Evolutionary conservation across 53 echinoderm and acorn worm species (phyloP), one percentile per base, ranked within the genome.

Genomic region (Patiria pectinifera): DNA sequence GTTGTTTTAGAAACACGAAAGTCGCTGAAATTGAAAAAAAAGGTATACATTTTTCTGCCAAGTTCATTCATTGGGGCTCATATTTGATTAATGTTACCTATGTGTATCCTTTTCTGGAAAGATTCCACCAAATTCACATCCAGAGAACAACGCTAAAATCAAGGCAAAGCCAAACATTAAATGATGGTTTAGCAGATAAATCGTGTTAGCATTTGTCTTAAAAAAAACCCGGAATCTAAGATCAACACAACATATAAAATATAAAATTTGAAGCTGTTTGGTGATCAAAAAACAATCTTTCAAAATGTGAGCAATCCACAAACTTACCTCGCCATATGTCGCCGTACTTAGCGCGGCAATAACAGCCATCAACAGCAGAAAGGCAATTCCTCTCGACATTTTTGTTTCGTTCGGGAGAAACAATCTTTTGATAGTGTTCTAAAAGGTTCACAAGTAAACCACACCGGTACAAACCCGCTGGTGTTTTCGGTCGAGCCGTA

Each of bases 281-380:
- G 53, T 53, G 53, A 6, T 6, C 8, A 53, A 8, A 16, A 14
- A 18, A 66, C 19, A 15, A 66, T 66, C 15, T 74, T 74, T 23
- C 12, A 8, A 22, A 60, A 62, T 62, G 44, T 62, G 21, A 44
- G 59, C 44, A 63, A 11, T 59, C 44, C 16, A 59, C 16, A 46
- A 25, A 91, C 88, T 77, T 78, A 88, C 88, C 88, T 88, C 88
- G 35, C 88, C 88, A 88, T 88, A 88, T 88, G 88, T 88, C 45
- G 88, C 59, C 19, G 88, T 78, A 88, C 88, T 88, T 62, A 88
- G 25, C 59, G 78, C 78, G 59, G 78, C 60, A 58, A 88, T 77
- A 44, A 88, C 77, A 77, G 77, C 78, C 61, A 88, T 26, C 76
- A 88, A 12, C 16, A 88, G 61, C 59, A 77, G 75, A 62, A 88